Evolutionary conservation across 2,888 invertebrate species (phyloP).

Genomic region (Stegophylla sp.): DNA sequence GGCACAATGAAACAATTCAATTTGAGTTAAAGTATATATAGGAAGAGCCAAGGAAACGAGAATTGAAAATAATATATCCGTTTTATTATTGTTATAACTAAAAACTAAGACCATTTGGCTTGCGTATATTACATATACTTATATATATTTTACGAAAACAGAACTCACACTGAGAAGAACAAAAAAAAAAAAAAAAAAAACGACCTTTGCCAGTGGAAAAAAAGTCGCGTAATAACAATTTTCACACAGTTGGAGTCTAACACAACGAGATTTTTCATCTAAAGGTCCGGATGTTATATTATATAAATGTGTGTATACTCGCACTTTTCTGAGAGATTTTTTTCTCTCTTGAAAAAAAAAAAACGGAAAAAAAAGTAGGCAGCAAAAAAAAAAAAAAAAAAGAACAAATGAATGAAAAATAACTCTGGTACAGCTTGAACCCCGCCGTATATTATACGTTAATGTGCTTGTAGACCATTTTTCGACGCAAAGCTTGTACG

Average conservation of each 20-base stretch:
- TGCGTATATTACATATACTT: background rate
- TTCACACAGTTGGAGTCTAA: constrained; percentile 14
- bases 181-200: background rate
- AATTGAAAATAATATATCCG: background rate
- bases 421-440: too few relatives aligned
- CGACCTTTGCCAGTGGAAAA: background rate
- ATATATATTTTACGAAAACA: too few relatives aligned
- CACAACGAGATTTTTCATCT: background rate
- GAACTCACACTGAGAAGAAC: background rate
- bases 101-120: background rate
- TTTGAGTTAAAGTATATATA: too few relatives aligned
- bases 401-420: background rate
- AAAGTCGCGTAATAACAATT: constrained; percentile 28
- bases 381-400: background rate
- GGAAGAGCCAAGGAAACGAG: too few relatives aligned
- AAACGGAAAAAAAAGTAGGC: background rate
- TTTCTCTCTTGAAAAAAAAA: background rate
- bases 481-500: background rate
- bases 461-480: background rate
- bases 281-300: background rate
- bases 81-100: constrained; percentile 19
- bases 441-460: too few relatives aligned
- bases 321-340: background rate
- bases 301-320: background rate
- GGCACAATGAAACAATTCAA: too few relatives aligned